Evolutionary conservation across 2,113 vertebrate genomes (phyloP), one percentile per base, ranked within the genome.

Genomic region (Sturnira hondurensis): DNA sequence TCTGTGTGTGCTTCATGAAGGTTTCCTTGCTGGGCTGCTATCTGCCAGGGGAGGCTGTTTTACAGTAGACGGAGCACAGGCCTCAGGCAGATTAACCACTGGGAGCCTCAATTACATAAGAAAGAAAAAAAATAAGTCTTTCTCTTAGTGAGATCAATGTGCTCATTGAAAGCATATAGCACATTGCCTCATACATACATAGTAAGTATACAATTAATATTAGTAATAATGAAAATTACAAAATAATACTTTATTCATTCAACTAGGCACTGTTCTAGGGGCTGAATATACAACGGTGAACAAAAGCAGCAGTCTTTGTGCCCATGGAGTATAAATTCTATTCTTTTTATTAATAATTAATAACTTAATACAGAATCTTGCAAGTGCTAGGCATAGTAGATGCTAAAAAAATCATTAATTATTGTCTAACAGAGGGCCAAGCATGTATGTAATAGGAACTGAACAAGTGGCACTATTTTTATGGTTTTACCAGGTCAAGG

Each of bases 331-430:
- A 63, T 31, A 38, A n/a, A 80, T 20, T 54, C 68, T 47, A 45
- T 76, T 91, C 26, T 90, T 95, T 86, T 90, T 80, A 28, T 92
- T 58, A 94, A 86, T 94, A 96, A 94, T 93, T 96, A 45, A 68
- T 89, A 74, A 80, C 43, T 80, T 91, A 68, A 50, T 71, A 61
- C 41, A 83, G 83, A 89, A 67, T 38, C 73, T 67, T 50, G 74
- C 22, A 80, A 96, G 76, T 86, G 28, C 70, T 80, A 61, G 80
- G 38, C 58, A 43, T 70, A 86, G 89, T 31, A 54, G 71, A 82
- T 36, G 52, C 92, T 94, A 67, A 76, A 67, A 74, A 26, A 12
- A 33, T 16, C 15, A 54, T 65, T 70, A 63, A 76, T 81, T 81
- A 80, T 91, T 58, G 70, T 36, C 89, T 65, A 1, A 3, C 3